phyloP scores from a whole-genome alignment of 2,797 vertebrate species.

The Neosilurus mollespiculum region DNA sequence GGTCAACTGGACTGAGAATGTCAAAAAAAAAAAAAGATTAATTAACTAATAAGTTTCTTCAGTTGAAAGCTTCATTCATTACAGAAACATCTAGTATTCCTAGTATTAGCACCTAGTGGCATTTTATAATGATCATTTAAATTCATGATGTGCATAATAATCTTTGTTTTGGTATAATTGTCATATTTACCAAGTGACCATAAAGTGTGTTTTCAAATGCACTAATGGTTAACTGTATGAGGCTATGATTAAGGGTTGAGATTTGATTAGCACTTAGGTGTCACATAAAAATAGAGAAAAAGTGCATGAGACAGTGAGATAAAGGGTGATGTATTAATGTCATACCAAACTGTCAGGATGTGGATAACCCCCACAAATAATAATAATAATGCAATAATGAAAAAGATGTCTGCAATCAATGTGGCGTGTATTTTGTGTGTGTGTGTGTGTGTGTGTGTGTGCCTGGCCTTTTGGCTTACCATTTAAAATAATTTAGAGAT shows the following conservation, averaged over 20 bases:
- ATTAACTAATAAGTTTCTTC: constrained; percentile 18
- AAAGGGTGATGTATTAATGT: background rate
- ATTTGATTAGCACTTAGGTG: background rate
- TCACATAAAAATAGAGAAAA: background rate
- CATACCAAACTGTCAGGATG: background rate
- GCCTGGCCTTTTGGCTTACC: background rate
- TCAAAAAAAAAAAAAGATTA: constrained; percentile 42
- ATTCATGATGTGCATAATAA: no score
- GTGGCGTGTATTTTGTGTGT: background rate
- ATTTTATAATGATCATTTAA: background rate
- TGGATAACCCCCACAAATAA: no score
- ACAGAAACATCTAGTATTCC: background rate
- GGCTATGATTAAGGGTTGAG: background rate
- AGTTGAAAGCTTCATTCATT: constrained; percentile 21
- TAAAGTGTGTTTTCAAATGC: background rate
- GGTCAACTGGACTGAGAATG: constrained; percentile 40
- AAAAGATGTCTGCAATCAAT: background rate
- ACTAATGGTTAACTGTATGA: background rate
- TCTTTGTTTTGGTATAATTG: background rate
- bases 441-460: background rate
- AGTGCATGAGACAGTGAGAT: background rate
- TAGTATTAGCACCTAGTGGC: background rate
- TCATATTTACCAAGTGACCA: background rate
- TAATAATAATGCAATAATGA: background rate
- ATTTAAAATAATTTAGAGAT: background rate